Conservation (phyloP, 1,140 invertebrate species). For the Nixonia krombeini region DNA sequence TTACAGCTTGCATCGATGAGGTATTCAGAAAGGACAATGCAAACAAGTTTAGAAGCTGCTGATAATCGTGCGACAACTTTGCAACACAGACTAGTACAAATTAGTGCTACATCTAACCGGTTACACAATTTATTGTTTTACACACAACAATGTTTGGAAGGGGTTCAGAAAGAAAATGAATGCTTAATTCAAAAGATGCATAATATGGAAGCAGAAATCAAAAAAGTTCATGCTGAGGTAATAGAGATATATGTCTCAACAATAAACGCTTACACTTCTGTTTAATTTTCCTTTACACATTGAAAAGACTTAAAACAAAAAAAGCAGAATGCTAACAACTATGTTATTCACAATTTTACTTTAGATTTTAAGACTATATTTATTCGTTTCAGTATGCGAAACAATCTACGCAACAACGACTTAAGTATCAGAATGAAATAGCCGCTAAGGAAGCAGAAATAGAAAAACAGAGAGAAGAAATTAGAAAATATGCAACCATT, state of each 20-base stretch:
- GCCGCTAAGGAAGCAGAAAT: conserved; percentile 19
- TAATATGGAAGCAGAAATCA: conserved; percentile 48
- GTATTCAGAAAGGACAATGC: conserved; percentile 70
- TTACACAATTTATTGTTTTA: conserved; percentile 71
- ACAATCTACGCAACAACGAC: conserved; percentile 12
- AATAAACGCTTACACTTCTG: neutral
- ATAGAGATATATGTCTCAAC: conserved; percentile 2
- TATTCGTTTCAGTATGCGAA: conserved; percentile 21
- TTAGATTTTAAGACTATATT: no score
- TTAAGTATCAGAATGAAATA: conserved; percentile 24
- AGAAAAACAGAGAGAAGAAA: conserved; percentile 24
- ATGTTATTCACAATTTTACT: neutral
- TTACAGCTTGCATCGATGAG: conserved; percentile 68
- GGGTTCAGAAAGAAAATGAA: conserved; percentile 56
- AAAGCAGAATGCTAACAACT: neutral
- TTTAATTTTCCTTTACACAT: neutral
- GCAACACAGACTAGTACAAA: conserved; percentile 70
- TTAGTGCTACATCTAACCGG: conserved; percentile 67
- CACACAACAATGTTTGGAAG: conserved; percentile 71
- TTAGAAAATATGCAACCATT: neutral
- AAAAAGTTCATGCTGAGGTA: conserved; percentile 44
- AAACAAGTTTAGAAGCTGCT: conserved; percentile 72
- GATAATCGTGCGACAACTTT: conserved; percentile 69
- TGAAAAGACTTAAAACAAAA: neutral
- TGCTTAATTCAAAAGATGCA: conserved; percentile 45